Base-by-base conservation (phyloP, 2,888 invertebrate species). In the Rosalia funebris region DNA sequence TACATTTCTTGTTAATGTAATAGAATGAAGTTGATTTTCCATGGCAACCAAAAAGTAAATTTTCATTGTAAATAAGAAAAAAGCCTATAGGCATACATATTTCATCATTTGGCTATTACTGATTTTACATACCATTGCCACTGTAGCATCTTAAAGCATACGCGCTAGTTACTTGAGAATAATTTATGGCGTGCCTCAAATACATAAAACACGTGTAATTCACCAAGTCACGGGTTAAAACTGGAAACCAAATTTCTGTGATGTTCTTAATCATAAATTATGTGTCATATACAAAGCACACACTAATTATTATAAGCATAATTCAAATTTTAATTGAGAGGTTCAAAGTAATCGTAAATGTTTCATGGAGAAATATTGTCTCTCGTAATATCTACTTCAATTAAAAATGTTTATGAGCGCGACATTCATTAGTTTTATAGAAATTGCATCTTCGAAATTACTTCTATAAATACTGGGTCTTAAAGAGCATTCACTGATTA, bases 231-330 rank as follows among this genome's bases (percentile, higher is more conserved):
- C 41, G 53, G 52, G 62, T 61, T 60, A 66, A 66, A 71, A 73
- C 65, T 70, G 67, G 68, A 74, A 72, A 70, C 65, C 66, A 71
- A 72, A 69, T 72, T 71, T 72, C 73, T 77, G 71, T 79, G 78
- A 79, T 79, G 77, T 77, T 67, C 59, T 44, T 65, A 66, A 66
- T 69, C 75, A 75, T 78, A 77, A 79, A 78, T 78, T 74, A 75
- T 64, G 48, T 64, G 59, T 54, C 61, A 65, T 70, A 64, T 71
- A 75, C 77, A 73, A 73, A 74, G 73, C 71, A 66, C 65, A 65
- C 71, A 75, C 76, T 76, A 75, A 77, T 78, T 76, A 77, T 76
- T 75, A 69, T 70, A 64, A 65, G 68, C 77, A 76, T 79, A 79
- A 75, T 72, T 79, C 77, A 78, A 57, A 65, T 63, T 74, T 74